These are phyloP conservation scores for Isichthys henryi DNA, from an alignment of 2,113 vertebrate genomes.

Conservation along the genomic window DNA sequence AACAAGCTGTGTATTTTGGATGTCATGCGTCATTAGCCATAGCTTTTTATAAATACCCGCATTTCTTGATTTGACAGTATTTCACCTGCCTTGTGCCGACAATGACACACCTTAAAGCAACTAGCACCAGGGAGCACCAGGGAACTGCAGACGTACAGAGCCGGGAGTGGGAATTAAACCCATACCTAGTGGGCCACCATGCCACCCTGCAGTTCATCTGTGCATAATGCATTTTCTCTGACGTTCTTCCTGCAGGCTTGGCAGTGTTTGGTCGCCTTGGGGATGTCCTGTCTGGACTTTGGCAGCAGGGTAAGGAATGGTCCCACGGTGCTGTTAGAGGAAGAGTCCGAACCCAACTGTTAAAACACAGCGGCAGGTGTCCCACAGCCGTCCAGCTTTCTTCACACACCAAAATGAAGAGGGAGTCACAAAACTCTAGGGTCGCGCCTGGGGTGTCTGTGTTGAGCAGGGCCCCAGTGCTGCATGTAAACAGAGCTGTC, in stretches of 20 bases:
- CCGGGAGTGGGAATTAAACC: neutral
- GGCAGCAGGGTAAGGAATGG: constrained; percentile 75
- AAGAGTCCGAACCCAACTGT: constrained; percentile 49
- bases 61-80: no score
- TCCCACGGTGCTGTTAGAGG: constrained; percentile 63
- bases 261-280: constrained; percentile 82
- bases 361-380: constrained; percentile 31
- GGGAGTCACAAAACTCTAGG: neutral
- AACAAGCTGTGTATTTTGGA: neutral
- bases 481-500: neutral
- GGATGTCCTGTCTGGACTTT: constrained; percentile 72
- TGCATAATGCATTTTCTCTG: neutral
- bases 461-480: neutral
- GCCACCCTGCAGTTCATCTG: neutral
- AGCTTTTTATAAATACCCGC: neutral
- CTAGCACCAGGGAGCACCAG: neutral
- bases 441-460: neutral
- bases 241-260: constrained; percentile 58
- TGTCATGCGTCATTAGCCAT: neutral
- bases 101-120: neutral
- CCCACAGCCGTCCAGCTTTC: constrained; percentile 37
- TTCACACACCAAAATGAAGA: constrained; percentile 14
- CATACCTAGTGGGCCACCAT: neutral
- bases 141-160: neutral
- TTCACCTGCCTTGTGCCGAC: no score